Base-by-base conservation (phyloP, 2,113 vertebrate species). In the Sardina pilchardus region DNA sequence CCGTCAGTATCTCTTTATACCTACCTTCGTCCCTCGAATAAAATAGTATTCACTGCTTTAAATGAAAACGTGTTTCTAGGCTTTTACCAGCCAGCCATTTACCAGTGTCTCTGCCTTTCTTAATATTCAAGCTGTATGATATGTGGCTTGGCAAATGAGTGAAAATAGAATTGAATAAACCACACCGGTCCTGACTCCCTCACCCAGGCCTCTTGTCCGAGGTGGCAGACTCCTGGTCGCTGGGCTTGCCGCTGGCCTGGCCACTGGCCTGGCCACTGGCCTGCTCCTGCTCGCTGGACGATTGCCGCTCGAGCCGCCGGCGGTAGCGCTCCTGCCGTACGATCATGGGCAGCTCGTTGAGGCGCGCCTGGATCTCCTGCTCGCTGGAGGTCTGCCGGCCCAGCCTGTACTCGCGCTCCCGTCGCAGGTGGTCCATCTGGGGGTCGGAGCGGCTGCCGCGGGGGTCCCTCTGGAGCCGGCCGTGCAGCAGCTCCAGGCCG, bases 321-420 rank as follows among this genome's bases (percentile, higher is more conserved):
- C 95, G 91, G 82, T 94, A 91, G 16, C 95, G 92, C 90, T 96
- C 95, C 91, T 95, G 93, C 1, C 94, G 92, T 30, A 96, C 95
- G 67, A 97, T 96, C 88, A 95, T 90, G 0, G 94, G 93, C 36
- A 94, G 92, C 92, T 96, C 95, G 0, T 96, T 96, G 9, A 95
- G 90, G 85, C 95, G 88, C 2, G 95, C 95, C 88, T 96, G 95
- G 88, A 95, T 95, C 92, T 96, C 95, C 88, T 96, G 95, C 16
- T 96, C 95, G 2, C 95, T 96, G 88, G 95, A 96, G 19, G 94
- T 95, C 89, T 96, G 94, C 56, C 96, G 87, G 0, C 94, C 93
- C 82, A 95, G 89, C 90, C 95, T 93, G 89, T 95, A 95, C 88
- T 95, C 91, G 81, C 94, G 89, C 85, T 96, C 94, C 86, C 94